Evolutionary conservation across 1,140 invertebrate genomes (phyloP).

Genomic region (Calephelis virginiensis): DNA sequence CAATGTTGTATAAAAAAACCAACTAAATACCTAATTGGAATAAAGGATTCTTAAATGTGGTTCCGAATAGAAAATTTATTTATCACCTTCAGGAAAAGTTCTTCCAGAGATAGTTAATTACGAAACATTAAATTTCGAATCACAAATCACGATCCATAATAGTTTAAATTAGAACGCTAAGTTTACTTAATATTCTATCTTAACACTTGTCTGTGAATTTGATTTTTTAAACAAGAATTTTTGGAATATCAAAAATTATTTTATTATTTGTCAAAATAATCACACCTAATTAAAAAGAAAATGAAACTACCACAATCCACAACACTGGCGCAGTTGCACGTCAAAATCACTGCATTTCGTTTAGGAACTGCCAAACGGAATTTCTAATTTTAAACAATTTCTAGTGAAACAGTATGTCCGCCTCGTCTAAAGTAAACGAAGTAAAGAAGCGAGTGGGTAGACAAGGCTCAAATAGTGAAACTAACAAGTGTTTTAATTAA

Average conservation of each 20-base stretch:
- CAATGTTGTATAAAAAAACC: too few relatives aligned
- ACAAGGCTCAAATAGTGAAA: conserved; percentile 44
- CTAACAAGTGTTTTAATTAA: conserved; percentile 71
- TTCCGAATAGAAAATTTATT: too few relatives aligned
- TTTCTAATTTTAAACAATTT: conserved; percentile 75
- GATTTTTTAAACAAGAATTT: too few relatives aligned
- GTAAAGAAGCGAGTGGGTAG: conserved; percentile 52
- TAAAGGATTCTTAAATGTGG: too few relatives aligned
- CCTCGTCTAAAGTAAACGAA: conserved; percentile 51
- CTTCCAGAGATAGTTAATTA: too few relatives aligned
- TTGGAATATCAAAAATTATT: neutral
- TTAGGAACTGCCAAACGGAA: conserved; percentile 69
- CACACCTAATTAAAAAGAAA: conserved; percentile 14
- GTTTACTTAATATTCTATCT: too few relatives aligned
- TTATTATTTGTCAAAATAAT: neutral
- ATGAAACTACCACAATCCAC: conserved; percentile 24
- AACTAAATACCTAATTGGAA: too few relatives aligned
- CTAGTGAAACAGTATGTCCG: conserved; percentile 58
- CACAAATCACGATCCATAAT: too few relatives aligned
- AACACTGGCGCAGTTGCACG: conserved; percentile 34
- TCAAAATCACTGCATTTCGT: conserved; percentile 63
- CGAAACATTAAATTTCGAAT: too few relatives aligned
- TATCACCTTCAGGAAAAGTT: too few relatives aligned
- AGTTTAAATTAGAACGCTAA: too few relatives aligned
- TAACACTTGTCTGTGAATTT: too few relatives aligned